These are phyloP conservation scores for Oryctolagus cuniculus DNA, from an alignment of 2,113 vertebrate species.

Conservation along the genomic window DNA sequence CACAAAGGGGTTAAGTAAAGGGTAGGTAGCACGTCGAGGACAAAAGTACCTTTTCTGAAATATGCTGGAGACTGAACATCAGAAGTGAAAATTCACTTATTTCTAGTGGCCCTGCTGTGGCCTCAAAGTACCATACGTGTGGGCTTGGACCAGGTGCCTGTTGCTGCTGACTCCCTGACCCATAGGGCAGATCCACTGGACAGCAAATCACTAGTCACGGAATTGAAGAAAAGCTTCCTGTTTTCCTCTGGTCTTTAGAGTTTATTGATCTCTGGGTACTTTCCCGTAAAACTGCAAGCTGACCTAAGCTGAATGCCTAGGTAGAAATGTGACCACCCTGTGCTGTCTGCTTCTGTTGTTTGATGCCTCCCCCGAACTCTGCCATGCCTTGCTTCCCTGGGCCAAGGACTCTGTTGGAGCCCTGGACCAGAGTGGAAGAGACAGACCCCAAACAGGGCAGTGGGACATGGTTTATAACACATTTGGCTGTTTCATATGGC, in stretches of 20 bases:
- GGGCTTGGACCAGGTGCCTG: background rate
- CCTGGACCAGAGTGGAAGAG: background rate
- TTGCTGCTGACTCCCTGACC: background rate
- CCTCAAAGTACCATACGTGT: background rate
- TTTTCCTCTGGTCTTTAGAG: background rate
- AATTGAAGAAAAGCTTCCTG: background rate
- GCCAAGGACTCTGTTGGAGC: background rate
- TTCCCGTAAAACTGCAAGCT: rapidly evolving
- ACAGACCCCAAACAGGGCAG: background rate
- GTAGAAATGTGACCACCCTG: background rate
- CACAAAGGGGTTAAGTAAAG: background rate
- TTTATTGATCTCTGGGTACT: background rate
- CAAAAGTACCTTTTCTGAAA: background rate
- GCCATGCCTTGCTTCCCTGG: too few species aligned
- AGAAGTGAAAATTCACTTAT: background rate
- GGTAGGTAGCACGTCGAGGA: background rate
- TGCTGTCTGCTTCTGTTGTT: background rate
- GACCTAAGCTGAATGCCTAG: too few species aligned
- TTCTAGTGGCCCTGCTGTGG: background rate
- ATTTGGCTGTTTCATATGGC: background rate
- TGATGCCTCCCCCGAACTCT: background rate
- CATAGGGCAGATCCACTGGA: background rate
- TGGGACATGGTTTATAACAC: background rate
- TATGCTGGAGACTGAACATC: background rate
- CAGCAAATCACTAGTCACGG: background rate